Evolutionary conservation across 2,113 vertebrate genomes (phyloP).

Genomic region (Rhabdomys dilectus): DNA sequence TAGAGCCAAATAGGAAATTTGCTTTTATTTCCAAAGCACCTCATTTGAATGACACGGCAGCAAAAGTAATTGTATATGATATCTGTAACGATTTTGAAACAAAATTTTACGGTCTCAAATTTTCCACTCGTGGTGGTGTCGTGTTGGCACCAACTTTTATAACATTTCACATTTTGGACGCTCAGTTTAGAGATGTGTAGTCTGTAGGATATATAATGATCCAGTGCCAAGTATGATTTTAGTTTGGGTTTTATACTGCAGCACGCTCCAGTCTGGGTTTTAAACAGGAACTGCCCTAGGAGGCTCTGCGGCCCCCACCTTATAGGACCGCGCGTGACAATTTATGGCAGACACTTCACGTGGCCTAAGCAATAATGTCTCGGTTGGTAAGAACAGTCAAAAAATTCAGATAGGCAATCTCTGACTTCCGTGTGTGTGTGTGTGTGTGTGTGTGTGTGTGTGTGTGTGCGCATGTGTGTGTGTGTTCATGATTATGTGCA

Average conservation of each 20-base stretch:
- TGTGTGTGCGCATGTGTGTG: neutral
- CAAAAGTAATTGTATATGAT: neutral
- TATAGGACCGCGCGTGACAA: neutral
- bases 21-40: neutral
- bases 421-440: neutral
- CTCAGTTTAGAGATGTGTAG: neutral
- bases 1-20: neutral
- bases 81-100: neutral
- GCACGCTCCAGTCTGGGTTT: neutral
- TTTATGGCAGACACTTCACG: neutral
- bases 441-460: neutral
- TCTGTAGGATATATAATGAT: neutral
- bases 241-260: neutral
- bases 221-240: neutral
- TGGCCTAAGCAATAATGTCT: neutral
- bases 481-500: neutral
- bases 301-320: too few relatives aligned
- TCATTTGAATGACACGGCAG: neutral
- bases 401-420: neutral
- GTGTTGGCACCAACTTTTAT: neutral
- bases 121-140: neutral
- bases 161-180: neutral
- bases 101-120: neutral
- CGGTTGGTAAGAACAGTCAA: neutral
- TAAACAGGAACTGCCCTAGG: neutral